These are phyloP conservation scores for Pollenia amentaria DNA, from an alignment of 2,888 invertebrate species.

Conservation along the genomic window DNA sequence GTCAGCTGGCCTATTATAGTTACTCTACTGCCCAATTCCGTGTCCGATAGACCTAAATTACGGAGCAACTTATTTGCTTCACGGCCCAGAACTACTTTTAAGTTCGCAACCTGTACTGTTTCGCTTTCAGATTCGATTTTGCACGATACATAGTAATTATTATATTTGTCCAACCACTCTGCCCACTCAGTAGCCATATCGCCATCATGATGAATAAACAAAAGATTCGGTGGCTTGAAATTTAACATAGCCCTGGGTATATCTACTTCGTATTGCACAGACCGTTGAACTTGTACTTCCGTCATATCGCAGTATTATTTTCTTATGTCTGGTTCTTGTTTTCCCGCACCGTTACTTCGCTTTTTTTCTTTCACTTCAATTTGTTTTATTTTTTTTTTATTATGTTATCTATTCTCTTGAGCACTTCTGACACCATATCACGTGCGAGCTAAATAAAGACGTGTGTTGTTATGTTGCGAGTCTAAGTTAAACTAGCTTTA, in stretches of 20 bases:
- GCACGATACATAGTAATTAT: constrained; percentile 22
- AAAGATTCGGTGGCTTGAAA: constrained; percentile 29
- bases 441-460: no score
- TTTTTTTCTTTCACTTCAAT: no score
- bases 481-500: no score
- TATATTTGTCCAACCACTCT: constrained; percentile 17
- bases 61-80: constrained; percentile 31
- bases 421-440: no score
- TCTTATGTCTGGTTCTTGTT: no score
- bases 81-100: constrained; percentile 18
- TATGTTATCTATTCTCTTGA: no score
- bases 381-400: no score
- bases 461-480: no score
- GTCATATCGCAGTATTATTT: not conserved
- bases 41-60: constrained; percentile 16
- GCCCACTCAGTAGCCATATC: not conserved
- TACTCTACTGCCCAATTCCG: constrained; percentile 1
- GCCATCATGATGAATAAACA: constrained; percentile 40
- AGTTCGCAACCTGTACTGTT: constrained; percentile 20
- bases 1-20: constrained; percentile 11
- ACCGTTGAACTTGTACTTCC: not conserved
- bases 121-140: constrained; percentile 13
- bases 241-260: constrained; percentile 16
- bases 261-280: not conserved
- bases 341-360: no score